Percentiles rank a stretch among this genome's conserved stretches.
These are phyloP conservation scores for Sinocyclocheilus anophthalmus DNA, from an alignment of 2,113 vertebrate genomes.

Conservation along the genomic window DNA sequence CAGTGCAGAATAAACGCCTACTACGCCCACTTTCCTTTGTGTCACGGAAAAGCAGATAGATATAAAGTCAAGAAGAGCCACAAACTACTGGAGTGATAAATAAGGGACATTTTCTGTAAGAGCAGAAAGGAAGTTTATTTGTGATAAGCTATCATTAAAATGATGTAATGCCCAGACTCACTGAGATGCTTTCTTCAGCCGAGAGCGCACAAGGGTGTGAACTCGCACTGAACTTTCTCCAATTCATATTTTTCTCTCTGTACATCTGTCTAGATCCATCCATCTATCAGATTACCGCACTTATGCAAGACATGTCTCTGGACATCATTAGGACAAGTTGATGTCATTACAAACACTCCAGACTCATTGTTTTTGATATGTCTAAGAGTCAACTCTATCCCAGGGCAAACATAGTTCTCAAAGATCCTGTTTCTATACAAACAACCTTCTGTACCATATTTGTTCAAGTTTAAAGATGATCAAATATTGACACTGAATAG, in stretches of 20 bases:
- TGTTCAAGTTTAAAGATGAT: slow-evolving; percentile 2
- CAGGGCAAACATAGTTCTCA: background rate
- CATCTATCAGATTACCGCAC: background rate
- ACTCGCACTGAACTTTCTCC: background rate
- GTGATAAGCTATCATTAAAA: slow-evolving; percentile 6
- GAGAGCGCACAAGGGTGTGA: background rate
- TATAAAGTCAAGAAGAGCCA: background rate
- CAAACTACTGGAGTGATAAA: background rate
- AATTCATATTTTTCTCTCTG: background rate
- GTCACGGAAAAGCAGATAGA: background rate
- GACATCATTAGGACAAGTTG: background rate
- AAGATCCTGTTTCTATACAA: background rate
- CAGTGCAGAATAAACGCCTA: too few relatives aligned
- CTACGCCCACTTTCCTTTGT: background rate
- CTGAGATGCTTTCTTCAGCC: background rate
- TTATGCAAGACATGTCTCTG: background rate
- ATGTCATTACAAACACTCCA: background rate
- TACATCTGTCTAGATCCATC: too few relatives aligned
- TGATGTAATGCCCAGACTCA: background rate
- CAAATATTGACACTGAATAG: background rate
- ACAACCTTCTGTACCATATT: background rate
- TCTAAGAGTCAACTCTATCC: background rate
- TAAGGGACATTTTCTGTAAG: background rate
- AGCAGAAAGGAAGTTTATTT: background rate
- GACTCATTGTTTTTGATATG: background rate